Evolutionary conservation across 2,113 vertebrate genomes (phyloP).

Genomic region (Corapipo altera): DNA sequence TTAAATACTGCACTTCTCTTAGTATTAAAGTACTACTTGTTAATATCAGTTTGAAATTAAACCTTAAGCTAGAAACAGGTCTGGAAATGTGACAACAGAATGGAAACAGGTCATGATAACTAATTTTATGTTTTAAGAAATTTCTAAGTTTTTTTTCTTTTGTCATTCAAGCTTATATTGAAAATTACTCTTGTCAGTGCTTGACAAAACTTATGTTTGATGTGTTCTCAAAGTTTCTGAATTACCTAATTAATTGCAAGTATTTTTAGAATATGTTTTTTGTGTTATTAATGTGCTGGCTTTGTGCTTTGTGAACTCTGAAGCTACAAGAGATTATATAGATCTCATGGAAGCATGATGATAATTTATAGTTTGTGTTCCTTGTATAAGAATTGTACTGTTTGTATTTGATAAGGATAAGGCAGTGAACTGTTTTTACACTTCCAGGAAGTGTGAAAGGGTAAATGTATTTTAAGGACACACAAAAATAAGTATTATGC

Average conservation of each 20-base stretch:
- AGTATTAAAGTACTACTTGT: background rate
- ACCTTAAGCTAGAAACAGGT: background rate
- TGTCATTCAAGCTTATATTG: background rate
- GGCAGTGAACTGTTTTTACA: background rate
- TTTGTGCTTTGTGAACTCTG: background rate
- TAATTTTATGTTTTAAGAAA: background rate
- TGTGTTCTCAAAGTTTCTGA: background rate
- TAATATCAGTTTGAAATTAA: background rate
- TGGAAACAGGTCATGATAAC: background rate
- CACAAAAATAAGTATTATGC: background rate
- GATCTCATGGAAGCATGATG: background rate
- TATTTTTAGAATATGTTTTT: background rate
- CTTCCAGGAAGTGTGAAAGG: background rate
- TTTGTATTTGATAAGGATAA: background rate
- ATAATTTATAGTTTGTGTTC: background rate
- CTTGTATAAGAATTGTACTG: background rate
- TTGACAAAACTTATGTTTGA: background rate
- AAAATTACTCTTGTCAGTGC: background rate
- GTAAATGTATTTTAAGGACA: no score
- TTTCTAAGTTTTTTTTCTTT: background rate
- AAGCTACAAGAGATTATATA: background rate
- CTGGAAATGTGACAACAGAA: background rate
- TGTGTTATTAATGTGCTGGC: background rate
- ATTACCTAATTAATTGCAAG: background rate
- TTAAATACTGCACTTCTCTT: background rate